phyloP scores from a whole-genome alignment of 2,888 invertebrate species.

The Nomada flava region DNA sequence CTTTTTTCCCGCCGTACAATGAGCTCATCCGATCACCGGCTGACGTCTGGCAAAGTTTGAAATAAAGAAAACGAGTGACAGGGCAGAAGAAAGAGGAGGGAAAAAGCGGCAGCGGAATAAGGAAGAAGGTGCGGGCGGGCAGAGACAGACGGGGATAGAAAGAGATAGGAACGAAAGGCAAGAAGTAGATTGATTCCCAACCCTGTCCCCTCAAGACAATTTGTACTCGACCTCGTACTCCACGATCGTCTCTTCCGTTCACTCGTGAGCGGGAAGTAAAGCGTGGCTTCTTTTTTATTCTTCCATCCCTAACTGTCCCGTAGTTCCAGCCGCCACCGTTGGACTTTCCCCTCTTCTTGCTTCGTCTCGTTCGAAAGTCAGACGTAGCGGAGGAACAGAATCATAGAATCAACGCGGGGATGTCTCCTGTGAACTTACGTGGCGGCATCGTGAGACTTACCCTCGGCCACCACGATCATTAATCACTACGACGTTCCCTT shows the following conservation, averaged over 20 bases:
- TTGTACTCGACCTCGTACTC: constrained; percentile 77
- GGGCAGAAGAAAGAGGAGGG: constrained; percentile 19
- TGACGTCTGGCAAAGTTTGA: constrained; percentile 69
- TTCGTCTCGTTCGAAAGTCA: constrained; percentile 70
- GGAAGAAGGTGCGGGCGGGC: constrained; percentile 11
- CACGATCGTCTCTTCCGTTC: constrained; percentile 75
- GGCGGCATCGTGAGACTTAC: constrained; percentile 75
- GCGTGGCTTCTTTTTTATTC: constrained; percentile 64
- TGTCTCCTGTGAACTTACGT: constrained; percentile 56
- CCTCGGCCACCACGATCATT: constrained; percentile 78
- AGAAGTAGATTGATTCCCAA: constrained; percentile 79
- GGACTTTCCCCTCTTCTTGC: constrained; percentile 54
- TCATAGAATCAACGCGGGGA: constrained; percentile 67
- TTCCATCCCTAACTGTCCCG: constrained; percentile 25
- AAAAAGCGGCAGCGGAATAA: constrained; percentile 9
- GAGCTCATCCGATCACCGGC: constrained; percentile 68
- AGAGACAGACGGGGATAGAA: neutral
- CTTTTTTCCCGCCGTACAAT: constrained; percentile 67
- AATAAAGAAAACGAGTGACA: constrained; percentile 65
- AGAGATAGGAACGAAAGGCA: constrained; percentile 63
- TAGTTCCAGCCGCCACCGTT: constrained; percentile 33
- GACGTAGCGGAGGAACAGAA: constrained; percentile 52
- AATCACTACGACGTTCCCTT: constrained; percentile 77
- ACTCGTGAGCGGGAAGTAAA: constrained; percentile 77
- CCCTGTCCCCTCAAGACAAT: constrained; percentile 78